Evolutionary conservation across 2,888 invertebrate genomes (phyloP).

Genomic region (Cepaea hortensis): DNA sequence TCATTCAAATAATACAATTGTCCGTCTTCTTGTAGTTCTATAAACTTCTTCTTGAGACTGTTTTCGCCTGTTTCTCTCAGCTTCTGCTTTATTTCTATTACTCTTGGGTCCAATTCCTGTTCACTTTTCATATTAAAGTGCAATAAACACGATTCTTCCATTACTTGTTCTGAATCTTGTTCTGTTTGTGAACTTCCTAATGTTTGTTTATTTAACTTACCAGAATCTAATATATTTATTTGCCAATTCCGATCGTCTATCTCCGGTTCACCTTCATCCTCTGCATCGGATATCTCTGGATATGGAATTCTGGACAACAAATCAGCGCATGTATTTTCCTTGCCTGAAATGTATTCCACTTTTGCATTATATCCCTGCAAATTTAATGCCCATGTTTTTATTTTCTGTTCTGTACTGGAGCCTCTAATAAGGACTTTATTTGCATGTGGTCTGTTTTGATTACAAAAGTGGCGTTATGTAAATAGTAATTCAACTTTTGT

Average conservation of each 20-base stretch:
- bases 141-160: neutral
- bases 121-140: too few species aligned
- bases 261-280: neutral
- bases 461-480: neutral
- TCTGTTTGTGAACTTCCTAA: neutral
- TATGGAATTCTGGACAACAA: neutral
- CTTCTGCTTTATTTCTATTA: too few species aligned
- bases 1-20: too few species aligned
- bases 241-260: neutral
- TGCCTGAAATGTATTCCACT: neutral
- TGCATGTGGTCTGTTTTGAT: neutral
- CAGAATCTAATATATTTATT: neutral
- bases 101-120: too few species aligned
- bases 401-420: neutral
- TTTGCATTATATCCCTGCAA: neutral
- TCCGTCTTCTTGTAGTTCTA: too few species aligned
- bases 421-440: neutral
- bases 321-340: neutral
- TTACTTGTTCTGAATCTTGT: neutral
- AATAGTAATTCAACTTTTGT: too few species aligned
- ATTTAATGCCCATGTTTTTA: slow-evolving; percentile 1
- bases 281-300: too few species aligned
- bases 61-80: too few species aligned
- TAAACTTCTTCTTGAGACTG: too few species aligned
- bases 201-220: neutral